These are phyloP conservation scores for Megamerina dolium DNA, from an alignment of 2,888 invertebrate genomes.

Conservation along the genomic window DNA sequence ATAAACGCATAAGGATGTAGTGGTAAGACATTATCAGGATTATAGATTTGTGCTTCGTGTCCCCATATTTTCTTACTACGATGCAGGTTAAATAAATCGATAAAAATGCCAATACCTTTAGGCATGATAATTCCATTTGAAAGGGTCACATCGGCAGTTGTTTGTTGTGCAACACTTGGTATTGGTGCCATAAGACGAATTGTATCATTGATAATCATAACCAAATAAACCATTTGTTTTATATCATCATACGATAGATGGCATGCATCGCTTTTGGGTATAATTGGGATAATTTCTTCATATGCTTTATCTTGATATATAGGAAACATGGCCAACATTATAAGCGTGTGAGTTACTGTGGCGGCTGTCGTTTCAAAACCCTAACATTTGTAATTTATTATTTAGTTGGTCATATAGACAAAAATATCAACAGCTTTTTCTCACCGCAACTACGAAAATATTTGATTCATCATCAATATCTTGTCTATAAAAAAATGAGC, in stretches of 20 bases:
- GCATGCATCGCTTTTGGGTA: constrained; percentile 27
- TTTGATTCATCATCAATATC: constrained; percentile 41
- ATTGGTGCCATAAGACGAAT: constrained; percentile 38
- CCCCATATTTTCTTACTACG: constrained; percentile 43
- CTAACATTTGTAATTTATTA: too few species aligned
- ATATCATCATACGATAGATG: constrained; percentile 31
- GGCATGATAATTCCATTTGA: too few species aligned
- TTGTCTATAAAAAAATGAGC: too few species aligned
- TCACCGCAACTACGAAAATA: constrained; percentile 37
- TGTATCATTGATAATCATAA: constrained; percentile 39
- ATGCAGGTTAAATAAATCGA: constrained; percentile 39
- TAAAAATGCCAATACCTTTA: constrained; percentile 31
- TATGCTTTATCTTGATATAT: constrained; percentile 37
- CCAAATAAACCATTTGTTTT: constrained; percentile 36
- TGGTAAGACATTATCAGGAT: constrained; percentile 45
- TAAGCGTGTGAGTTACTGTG: constrained; percentile 32
- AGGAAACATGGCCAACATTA: constrained; percentile 40
- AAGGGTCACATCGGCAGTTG: constrained; percentile 24
- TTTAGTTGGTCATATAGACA: too few species aligned
- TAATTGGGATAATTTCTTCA: constrained; percentile 34
- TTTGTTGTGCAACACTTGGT: constrained; percentile 32
- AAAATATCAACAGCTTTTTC: too few species aligned
- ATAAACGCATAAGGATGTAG: constrained; percentile 41
- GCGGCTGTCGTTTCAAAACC: constrained; percentile 46
- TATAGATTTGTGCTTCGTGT: constrained; percentile 34